Conservation (phyloP, 1,140 invertebrate species). For the Lepidurus apus region DNA sequence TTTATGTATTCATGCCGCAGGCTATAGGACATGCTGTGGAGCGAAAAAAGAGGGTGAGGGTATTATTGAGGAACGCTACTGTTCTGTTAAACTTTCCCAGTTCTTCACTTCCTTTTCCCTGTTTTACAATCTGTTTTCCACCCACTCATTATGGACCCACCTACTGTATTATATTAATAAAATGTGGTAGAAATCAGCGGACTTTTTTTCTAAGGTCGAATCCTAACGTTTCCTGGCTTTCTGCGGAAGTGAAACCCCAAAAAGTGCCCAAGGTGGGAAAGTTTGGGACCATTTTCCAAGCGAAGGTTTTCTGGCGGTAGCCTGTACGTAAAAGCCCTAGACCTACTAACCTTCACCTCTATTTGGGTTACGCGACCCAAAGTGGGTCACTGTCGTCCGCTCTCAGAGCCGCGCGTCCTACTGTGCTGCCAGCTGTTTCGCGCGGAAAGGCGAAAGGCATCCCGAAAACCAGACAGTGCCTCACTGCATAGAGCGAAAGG, state of each 20-base stretch:
- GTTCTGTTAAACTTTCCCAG: neutral
- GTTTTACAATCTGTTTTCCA: neutral
- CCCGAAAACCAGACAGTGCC: neutral
- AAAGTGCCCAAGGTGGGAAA: no score
- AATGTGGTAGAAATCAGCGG: no score
- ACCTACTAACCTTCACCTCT: slow-evolving; percentile 21
- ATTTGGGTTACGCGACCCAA: slow-evolving; percentile 14
- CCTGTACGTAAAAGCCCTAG: neutral
- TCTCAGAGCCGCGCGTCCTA: neutral
- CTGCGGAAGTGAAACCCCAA: no score
- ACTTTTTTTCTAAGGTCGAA: no score
- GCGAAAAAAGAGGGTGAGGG: neutral
- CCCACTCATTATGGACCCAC: neutral
- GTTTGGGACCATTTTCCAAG: neutral
- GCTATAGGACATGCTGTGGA: neutral
- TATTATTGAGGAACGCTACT: neutral
- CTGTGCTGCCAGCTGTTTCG: neutral
- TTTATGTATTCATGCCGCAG: neutral
- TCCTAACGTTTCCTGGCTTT: no score
- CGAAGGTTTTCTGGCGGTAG: neutral
- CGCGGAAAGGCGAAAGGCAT: neutral
- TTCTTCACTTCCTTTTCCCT: neutral
- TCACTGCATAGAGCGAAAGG: neutral
- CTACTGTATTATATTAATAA: neutral
- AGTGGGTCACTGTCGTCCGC: slow-evolving; percentile 20